Base-by-base conservation (phyloP, 2,113 vertebrate species). In the Phyllopteryx taeniolatus region DNA sequence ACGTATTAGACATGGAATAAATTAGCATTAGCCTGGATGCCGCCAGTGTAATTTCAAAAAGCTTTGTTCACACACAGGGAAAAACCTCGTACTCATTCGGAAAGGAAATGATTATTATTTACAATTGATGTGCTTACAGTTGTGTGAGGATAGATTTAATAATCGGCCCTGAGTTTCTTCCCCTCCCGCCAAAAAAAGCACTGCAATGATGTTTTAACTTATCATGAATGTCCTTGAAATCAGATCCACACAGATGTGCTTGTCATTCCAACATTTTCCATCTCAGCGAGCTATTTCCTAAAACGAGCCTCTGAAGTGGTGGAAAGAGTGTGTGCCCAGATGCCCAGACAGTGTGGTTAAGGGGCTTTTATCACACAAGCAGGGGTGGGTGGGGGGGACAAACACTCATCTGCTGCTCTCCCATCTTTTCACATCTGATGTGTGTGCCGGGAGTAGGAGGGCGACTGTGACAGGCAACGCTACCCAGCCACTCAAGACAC, bases 271-370 rank as follows among this genome's bases (percentile, higher is more conserved):
- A 47, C 43, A 47, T 66, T 66, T 66, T 66, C 64, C 64, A 47
- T 46, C 42, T 47, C 64, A 31, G 44, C 35, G 5, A 46, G 64
- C 43, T 82, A 73, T 81, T 85, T 77, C 76, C 72, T 68, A 73
- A 81, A 62, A 73, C 60, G 8, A 44, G 63, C 35, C 85, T 87
- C 83, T 88, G 87, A 89, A 81, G 83, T 76, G 68, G 71, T 72
- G 75, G 73, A 79, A 57, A 67, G 75, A 47, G 57, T 1, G 8
- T 74, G 77, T 57, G 75, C 77, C 78, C 85, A 81, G 82, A 83
- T 84, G 84, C 75, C 79, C 76, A 79, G 85, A 84, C 81, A 11
- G 53, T 61, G 79, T 46, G 79, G 78, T 83, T 74, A 67, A 74
- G 54, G 62, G 75, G 79, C 66, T 77, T 87, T 77, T 76, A 84